Base-by-base conservation (phyloP, 1,140 invertebrate genomes). In the Luehdorfia chinensis region DNA sequence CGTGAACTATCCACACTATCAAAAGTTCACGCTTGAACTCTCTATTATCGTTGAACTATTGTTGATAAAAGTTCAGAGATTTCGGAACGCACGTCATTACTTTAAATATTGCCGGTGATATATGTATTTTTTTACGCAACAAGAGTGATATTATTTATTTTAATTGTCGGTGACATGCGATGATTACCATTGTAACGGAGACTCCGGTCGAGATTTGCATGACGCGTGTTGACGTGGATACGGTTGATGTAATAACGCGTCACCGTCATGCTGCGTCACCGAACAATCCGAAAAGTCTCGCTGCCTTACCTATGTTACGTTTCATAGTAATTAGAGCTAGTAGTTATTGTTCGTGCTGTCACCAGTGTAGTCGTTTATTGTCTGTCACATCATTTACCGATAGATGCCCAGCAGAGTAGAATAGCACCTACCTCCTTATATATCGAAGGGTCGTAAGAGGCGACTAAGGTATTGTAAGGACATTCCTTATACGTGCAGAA, bases 231-330 rank as follows among this genome's bases (percentile, higher is more conserved):
- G 75, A 83, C 78, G 75, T 71, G 57, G 47, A 43, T 41, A 21
- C 21, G 50, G 64, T 46, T 81, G 81, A 83, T 78, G 77, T 84
- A 77, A 84, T 70, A 57, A 63, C 49, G 51, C 59, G 62, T 59
- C 55, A 56, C 47, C 54, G 51, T 41, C 56, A n/a, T n/a, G 39
- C 37, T 33, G 55, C 70, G 68, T 75, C 73, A 76, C 60, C 56
- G 8, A 11, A 5, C 18, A 7, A 32, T 32, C 7, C 21, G 36
- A 41, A 14, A 27, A 19, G 19, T 23, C 11, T 9, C 25, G 25
- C 25, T 47, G 36, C 34, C 36, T 21, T 41, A 41, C 13, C 8
- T 41, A 12, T 37, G 11, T 8, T 25, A n/a, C 25, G 18, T 21
- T 5, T 25, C 9, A n/a, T 39, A 9, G 8, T 27, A 27, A n/a